Percentiles rank a stretch among this genome's conserved stretches.
These are phyloP conservation scores for Pachliopta kotzebuea DNA, from an alignment of 2,888 invertebrate species.

Conservation along the genomic window DNA sequence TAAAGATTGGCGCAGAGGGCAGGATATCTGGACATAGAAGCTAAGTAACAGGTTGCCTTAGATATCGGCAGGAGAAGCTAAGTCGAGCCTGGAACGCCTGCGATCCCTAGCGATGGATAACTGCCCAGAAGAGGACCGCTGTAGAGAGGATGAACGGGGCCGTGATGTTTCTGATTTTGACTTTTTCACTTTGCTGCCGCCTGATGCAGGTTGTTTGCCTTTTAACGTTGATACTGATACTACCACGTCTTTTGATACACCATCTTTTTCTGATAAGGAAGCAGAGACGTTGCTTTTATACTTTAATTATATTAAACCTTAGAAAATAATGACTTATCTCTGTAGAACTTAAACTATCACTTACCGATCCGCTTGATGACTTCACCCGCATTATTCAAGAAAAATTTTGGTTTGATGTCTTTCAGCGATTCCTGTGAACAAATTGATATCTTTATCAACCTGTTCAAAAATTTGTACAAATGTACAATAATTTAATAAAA, in stretches of 20 bases:
- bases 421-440: conserved; percentile 65
- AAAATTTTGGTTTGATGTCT: conserved; percentile 72
- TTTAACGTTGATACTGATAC: conserved; percentile 70
- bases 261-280: conserved; percentile 58
- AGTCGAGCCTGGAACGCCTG: conserved; percentile 65
- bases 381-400: conserved; percentile 76
- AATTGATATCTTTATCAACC: background rate
- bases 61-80: conserved; percentile 64
- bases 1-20: background rate
- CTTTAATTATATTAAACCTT: background rate
- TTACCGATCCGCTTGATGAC: conserved; percentile 73
- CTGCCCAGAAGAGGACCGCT: conserved; percentile 70
- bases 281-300: background rate
- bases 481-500: background rate
- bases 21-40: conserved; percentile 16
- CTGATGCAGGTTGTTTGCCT: conserved; percentile 74
- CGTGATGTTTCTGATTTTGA: conserved; percentile 67
- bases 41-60: conserved; percentile 39
- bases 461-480: background rate
- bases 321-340: background rate
- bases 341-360: conserved; percentile 29
- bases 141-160: conserved; percentile 67
- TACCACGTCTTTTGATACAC: conserved; percentile 64
- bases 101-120: conserved; percentile 61
- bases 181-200: conserved; percentile 73